Percentiles rank a stretch among this genome's conserved stretches.
Evolutionary conservation across 2,113 vertebrate species (phyloP).

Genomic region (Ciconia boyciana): DNA sequence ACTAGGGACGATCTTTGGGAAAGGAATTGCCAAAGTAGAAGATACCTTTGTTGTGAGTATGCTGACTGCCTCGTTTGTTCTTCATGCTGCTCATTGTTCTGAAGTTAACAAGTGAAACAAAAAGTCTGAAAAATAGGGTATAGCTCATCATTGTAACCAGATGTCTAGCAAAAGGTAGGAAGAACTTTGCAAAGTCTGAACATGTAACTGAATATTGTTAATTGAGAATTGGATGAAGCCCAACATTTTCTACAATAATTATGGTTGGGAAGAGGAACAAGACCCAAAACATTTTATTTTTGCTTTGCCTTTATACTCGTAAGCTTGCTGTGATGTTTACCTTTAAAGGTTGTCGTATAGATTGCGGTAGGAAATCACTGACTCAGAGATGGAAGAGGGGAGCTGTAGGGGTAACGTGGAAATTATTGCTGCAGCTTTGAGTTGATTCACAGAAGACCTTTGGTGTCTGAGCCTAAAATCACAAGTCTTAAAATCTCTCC

Average conservation of each 20-base stretch:
- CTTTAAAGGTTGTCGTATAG: not conserved
- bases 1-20: slow-evolving; percentile 96
- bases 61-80: not conserved
- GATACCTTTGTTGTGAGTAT: slow-evolving; percentile 94
- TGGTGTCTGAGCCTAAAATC: not conserved
- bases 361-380: not conserved
- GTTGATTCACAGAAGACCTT: not conserved
- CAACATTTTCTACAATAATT: not conserved
- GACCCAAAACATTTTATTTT: not conserved
- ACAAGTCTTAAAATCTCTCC: not conserved
- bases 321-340: not conserved
- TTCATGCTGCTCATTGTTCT: not conserved
- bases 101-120: not conserved
- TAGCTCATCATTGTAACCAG: not conserved
- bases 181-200: not conserved
- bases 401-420: not conserved
- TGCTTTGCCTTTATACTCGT: not conserved
- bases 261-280: not conserved
- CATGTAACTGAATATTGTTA: not conserved
- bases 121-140: not conserved
- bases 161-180: not conserved
- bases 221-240: not conserved
- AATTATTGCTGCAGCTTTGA: not conserved
- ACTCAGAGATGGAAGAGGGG: not conserved
- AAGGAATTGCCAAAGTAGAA: slow-evolving; percentile 95